Percentiles rank a stretch among this genome's conserved stretches.
These are phyloP conservation scores for Harmothoe impar DNA, from an alignment of 2,888 invertebrate species.

Conservation along the genomic window DNA sequence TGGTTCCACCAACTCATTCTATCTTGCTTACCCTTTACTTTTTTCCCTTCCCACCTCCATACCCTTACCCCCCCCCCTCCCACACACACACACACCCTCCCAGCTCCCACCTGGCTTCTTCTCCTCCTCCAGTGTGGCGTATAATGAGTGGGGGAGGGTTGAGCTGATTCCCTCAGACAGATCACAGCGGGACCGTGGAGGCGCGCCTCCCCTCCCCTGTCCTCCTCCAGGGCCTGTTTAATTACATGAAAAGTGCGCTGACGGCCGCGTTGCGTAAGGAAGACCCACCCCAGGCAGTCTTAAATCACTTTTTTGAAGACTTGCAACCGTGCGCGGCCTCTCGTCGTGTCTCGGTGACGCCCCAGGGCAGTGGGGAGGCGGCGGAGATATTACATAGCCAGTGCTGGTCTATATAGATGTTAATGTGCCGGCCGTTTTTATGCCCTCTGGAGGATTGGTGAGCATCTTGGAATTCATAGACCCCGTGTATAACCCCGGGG, in stretches of 20 bases:
- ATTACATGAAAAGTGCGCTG: slow-evolving; percentile 57
- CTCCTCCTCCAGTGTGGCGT: slow-evolving; percentile 33
- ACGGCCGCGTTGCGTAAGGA: slow-evolving; percentile 35
- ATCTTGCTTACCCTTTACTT: too few relatives aligned
- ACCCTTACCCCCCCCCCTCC: not conserved
- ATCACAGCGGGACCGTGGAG: slow-evolving; percentile 56
- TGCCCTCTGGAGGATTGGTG: slow-evolving; percentile 14
- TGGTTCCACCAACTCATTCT: too few relatives aligned
- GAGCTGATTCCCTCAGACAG: slow-evolving; percentile 59
- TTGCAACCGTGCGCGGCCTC: slow-evolving; percentile 47
- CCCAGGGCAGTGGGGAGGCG: not conserved
- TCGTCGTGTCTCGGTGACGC: not conserved
- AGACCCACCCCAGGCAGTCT: slow-evolving; percentile 32
- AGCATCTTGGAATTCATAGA: slow-evolving; percentile 42
- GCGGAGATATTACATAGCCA: slow-evolving; percentile 10
- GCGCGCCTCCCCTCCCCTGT: not conserved
- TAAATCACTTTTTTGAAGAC: slow-evolving; percentile 61
- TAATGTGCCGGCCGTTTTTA: not conserved
- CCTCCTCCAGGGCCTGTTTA: slow-evolving; percentile 53
- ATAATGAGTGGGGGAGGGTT: slow-evolving; percentile 28
- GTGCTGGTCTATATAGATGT: slow-evolving; percentile 59
- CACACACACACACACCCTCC: not conserved
- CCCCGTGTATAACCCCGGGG: slow-evolving; percentile 25
- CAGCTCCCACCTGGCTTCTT: not conserved
- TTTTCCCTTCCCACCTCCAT: not conserved